Conservation (phyloP, 2,888 invertebrate species). For the Oligia strigilis region DNA sequence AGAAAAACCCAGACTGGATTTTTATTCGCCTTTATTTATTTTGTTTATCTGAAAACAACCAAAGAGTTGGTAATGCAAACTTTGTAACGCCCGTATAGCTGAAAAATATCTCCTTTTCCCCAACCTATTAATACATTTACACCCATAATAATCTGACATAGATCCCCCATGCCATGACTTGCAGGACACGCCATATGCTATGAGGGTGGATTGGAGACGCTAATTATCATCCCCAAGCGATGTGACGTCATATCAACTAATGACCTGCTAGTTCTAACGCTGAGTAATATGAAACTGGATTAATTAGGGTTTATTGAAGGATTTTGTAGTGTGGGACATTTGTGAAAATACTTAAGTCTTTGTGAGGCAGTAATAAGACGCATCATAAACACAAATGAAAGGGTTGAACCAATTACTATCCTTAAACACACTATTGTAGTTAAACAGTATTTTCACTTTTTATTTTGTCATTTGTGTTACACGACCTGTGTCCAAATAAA, state of each 20-base stretch:
- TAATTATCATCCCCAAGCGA: slow-evolving; percentile 79
- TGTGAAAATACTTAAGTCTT: not conserved
- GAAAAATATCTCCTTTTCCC: not conserved
- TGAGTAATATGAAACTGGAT: slow-evolving; percentile 71
- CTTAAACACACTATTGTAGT: not conserved
- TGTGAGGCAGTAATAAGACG: not conserved
- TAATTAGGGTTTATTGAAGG: slow-evolving; percentile 43
- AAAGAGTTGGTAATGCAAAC: not conserved
- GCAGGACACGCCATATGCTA: slow-evolving; percentile 80
- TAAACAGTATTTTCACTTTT: too few species aligned
- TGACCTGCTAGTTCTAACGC: slow-evolving; percentile 74
- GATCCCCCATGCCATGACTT: slow-evolving; percentile 81
- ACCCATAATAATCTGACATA: slow-evolving; percentile 12
- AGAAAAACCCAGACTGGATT: not conserved
- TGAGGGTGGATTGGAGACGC: slow-evolving; percentile 81
- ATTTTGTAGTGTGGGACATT: slow-evolving; percentile 18
- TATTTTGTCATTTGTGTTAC: too few species aligned
- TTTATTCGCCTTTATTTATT: not conserved
- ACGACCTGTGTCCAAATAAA: too few species aligned
- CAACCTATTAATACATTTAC: slow-evolving; percentile 21
- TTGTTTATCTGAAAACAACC: not conserved
- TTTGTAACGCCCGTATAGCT: not conserved
- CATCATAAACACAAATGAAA: not conserved
- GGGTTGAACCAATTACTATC: slow-evolving; percentile 3
- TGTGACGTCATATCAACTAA: slow-evolving; percentile 75